Evolutionary conservation across 2,113 vertebrate species (phyloP), one percentile per base, ranked within the genome.

Genomic region (Emydocephalus ijimae): DNA sequence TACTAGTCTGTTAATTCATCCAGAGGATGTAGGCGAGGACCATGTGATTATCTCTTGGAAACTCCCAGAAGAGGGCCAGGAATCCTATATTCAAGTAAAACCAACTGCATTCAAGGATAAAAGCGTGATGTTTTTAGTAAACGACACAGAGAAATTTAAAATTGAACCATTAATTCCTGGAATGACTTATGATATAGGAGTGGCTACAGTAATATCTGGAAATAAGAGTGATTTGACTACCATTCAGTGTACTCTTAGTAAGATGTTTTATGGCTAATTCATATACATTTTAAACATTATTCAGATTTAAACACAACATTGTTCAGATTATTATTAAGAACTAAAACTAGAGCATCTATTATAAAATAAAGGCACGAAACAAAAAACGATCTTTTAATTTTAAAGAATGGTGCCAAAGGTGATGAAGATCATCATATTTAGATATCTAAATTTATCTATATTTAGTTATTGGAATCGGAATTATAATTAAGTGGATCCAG

Each of bases 231-330:
- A 97, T 93, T 95, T 92, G 94, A 97, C 96, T 91, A 97, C 92
- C 52, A 15, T 97, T 95, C 96, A 95, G 48, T 97, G 98, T 93
- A 99, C 98, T 59, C 96, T 98, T 96, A 98, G 98, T 99, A 97
- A 97, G 97, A 93, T 11, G 43, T 3, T 93, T 93, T 81, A 93
- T 91, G 39, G 45, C 9, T 26, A 91, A 92, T 39, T 74, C 93
- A 10, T 29, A 57, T 20, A 64, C 81, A 29, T 2, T 12, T 91
- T 24, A 4, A 90, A 54, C 9, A 87, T 48, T 89, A 26, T 48
- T 89, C 34, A 74, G 57, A 55, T 54, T 90, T 87, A 55, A 45
- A 90, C 69, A 85, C 45, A 1, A 87, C 87, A 5, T 24, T 0
- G 0, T 15, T 90, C 64, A 0, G 23, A 85, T 85, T 86, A 81